Base-by-base conservation (phyloP, 2,113 vertebrate genomes). In the Campylomormyrus numenius region DNA sequence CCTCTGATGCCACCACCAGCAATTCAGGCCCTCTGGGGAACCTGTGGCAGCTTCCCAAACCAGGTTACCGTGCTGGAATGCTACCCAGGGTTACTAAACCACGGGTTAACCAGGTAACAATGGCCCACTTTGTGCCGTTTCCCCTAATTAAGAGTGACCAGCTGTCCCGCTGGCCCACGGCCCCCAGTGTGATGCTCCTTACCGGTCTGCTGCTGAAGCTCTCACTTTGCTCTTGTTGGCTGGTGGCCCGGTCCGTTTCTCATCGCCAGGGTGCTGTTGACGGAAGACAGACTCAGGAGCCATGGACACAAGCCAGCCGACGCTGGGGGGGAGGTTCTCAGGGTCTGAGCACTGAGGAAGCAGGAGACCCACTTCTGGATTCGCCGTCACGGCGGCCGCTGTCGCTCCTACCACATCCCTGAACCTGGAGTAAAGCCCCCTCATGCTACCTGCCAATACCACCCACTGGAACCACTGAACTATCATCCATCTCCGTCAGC, bases 141-240 rank as follows among this genome's bases (percentile, higher is more conserved):
- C 58, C 62, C 62, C n/a, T 10, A 31, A 53, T 66, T 66, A 27
- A n/a, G 58, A 31, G 10, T 27, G n/a, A 10, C 9, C n/a, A 10
- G n/a, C 62, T 11, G n/a, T 31, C 27, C 62, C 58, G 0, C 58
- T 66, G 31, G 31, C 70, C 13, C 74, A 15, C 15, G 6, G 35
- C 35, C 74, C 70, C 31, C 74, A 80, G 15, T 10, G 46, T 49
- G 46, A 21, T 31, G 45, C 88, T 17, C 45, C 50, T 62, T 96
- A 97, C 97, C 96, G 96, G 95, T 97, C 96, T 89, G 94, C 88
- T 9, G 56, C 91, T 35, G 96, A 93, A 70, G 94, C 90, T 50
- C 96, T 96, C 92, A 94, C 95, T 91, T 91, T 92, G 86, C 15
- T 97, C 95, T 97, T 97, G 92, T 83, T 95, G 90, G 93, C 90